Evolutionary conservation across 2,797 vertebrate genomes (phyloP).

Genomic region (Kryptolebias ocellatus): DNA sequence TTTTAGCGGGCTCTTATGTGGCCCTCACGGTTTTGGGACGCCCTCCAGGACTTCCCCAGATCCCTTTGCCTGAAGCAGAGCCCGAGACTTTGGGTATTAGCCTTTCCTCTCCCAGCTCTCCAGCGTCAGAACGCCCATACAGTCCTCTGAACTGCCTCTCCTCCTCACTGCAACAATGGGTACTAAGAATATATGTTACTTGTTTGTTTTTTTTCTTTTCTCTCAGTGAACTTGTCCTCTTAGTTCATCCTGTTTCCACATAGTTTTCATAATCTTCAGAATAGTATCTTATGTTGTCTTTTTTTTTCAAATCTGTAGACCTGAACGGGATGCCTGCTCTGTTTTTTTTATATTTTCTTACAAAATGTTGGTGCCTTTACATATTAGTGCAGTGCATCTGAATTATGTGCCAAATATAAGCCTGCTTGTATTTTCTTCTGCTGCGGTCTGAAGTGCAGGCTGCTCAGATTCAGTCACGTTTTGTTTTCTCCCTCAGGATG

Average conservation of each 20-base stretch:
- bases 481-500: constrained; percentile 79
- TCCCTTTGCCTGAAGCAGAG: constrained; percentile 90
- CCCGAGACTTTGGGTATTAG: constrained; percentile 80
- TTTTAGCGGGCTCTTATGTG: constrained; percentile 93
- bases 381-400: not conserved
- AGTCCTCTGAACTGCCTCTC: constrained; percentile 84
- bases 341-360: not conserved
- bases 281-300: not conserved
- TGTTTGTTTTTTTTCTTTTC: not conserved
- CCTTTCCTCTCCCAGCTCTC: constrained; percentile 88
- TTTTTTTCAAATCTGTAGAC: not conserved
- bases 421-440: not conserved
- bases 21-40: constrained; percentile 96
- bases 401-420: not conserved
- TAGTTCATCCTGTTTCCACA: not conserved
- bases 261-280: not conserved
- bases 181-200: constrained; percentile 64
- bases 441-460: not conserved
- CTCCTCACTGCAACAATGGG: constrained; percentile 86
- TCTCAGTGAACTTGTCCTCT: too few relatives aligned
- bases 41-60: constrained; percentile 90
- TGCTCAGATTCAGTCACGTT: not conserved
- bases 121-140: constrained; percentile 80
- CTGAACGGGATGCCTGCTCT: too few relatives aligned
- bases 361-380: not conserved